Evolutionary conservation across 2,888 invertebrate genomes (phyloP).

Genomic region (Lepidonotus clava): DNA sequence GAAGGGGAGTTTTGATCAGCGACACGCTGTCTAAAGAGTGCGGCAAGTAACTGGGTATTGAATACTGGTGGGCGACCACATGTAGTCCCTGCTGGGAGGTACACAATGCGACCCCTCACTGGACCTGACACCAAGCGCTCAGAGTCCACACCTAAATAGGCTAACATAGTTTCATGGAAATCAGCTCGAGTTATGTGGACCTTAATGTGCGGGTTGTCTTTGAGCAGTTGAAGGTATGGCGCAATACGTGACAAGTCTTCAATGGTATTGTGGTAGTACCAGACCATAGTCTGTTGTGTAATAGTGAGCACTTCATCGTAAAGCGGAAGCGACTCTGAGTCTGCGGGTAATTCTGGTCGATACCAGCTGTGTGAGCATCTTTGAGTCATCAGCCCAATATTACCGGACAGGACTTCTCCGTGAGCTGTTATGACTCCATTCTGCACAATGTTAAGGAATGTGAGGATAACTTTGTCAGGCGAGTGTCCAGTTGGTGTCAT

Average conservation of each 20-base stretch:
- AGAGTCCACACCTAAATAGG: background rate
- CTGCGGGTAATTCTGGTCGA: background rate
- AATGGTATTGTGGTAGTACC: slow-evolving; percentile 56
- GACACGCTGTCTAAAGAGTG: background rate
- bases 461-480: slow-evolving; percentile 18
- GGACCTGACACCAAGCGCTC: slow-evolving; percentile 39
- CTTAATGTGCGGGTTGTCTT: slow-evolving; percentile 49
- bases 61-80: slow-evolving; percentile 54
- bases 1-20: background rate
- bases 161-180: slow-evolving; percentile 38
- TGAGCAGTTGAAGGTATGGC: slow-evolving; percentile 38
- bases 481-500: slow-evolving; percentile 9
- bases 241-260: slow-evolving; percentile 45
- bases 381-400: slow-evolving; percentile 44
- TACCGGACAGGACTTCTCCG: slow-evolving; percentile 40
- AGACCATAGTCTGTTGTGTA: slow-evolving; percentile 45
- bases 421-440: slow-evolving; percentile 29
- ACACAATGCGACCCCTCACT: slow-evolving; percentile 11
- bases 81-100: slow-evolving; percentile 53
- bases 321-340: slow-evolving; percentile 1
- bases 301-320: slow-evolving; percentile 55
- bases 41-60: slow-evolving; percentile 40
- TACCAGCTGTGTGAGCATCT: slow-evolving; percentile 23
- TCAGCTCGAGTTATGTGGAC: slow-evolving; percentile 26
- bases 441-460: slow-evolving; percentile 47